Evolutionary conservation across 23 tunicate genomes (phyloP).

Genomic region (Styela plicata): DNA sequence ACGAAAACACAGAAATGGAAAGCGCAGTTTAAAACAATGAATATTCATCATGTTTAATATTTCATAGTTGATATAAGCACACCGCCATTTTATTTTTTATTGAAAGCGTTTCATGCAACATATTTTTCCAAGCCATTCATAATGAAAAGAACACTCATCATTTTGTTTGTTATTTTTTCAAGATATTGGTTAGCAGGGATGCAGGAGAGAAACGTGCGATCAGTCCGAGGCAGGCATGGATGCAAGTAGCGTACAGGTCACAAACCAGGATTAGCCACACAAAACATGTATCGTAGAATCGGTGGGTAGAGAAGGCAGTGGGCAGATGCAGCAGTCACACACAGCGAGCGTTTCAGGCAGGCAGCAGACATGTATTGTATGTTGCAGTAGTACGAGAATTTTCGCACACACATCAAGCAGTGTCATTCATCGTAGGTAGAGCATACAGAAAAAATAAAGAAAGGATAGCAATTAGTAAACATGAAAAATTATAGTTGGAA

Average conservation of each 20-base stretch:
- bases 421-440: background rate
- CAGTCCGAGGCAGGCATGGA: background rate
- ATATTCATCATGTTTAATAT: background rate
- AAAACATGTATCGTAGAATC: background rate
- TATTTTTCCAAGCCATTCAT: background rate
- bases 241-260: background rate
- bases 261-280: background rate
- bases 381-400: background rate
- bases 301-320: background rate
- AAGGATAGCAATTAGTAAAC: background rate
- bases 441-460: background rate
- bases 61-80: background rate
- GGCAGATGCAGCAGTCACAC: background rate
- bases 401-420: background rate
- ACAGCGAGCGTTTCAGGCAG: background rate
- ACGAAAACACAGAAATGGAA: no score
- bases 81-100: background rate
- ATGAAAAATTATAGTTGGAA: no score
- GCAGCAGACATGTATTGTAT: background rate
- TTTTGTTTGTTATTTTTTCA: background rate
- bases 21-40: background rate
- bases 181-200: background rate
- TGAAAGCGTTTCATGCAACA: background rate
- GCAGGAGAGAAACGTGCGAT: background rate
- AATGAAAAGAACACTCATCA: background rate